Conservation (phyloP, 2,797 vertebrate species). For the Sebastes steindachneri region DNA sequence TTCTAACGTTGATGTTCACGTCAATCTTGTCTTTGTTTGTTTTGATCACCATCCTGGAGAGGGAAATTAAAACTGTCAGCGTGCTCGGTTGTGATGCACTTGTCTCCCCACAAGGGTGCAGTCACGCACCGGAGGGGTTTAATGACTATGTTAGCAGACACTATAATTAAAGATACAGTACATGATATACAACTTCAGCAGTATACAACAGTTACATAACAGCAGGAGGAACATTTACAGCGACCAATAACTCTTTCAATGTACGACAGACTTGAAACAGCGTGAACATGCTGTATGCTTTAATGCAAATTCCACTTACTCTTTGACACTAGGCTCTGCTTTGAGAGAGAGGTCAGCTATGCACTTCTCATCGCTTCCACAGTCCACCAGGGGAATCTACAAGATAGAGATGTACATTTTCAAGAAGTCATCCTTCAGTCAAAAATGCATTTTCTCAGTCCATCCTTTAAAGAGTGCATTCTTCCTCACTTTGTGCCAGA, state of each 20-base stretch:
- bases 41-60: conserved; percentile 84
- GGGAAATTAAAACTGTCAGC: not conserved
- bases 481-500: no score
- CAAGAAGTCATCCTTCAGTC: not conserved
- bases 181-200: not conserved
- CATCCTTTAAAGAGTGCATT: no score
- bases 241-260: not conserved
- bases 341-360: conserved; percentile 89
- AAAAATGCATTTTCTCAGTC: not conserved
- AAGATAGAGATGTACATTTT: not conserved
- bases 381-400: conserved; percentile 89
- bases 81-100: conserved; percentile 4
- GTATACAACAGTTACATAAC: not conserved
- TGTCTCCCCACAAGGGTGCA: conserved; percentile 56
- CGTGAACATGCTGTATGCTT: not conserved
- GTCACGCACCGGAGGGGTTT: conserved; percentile 7
- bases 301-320: conserved; percentile 63
- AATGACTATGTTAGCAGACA: not conserved
- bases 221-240: not conserved
- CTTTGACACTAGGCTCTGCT: conserved; percentile 79
- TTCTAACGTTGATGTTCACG: conserved; percentile 84
- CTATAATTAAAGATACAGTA: not conserved
- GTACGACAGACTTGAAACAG: not conserved
- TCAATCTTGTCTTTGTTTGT: conserved; percentile 87
- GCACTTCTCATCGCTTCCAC: conserved; percentile 89